These are phyloP conservation scores for Coracopsis vasa DNA, from an alignment of 2,113 vertebrate species.

Conservation along the genomic window DNA sequence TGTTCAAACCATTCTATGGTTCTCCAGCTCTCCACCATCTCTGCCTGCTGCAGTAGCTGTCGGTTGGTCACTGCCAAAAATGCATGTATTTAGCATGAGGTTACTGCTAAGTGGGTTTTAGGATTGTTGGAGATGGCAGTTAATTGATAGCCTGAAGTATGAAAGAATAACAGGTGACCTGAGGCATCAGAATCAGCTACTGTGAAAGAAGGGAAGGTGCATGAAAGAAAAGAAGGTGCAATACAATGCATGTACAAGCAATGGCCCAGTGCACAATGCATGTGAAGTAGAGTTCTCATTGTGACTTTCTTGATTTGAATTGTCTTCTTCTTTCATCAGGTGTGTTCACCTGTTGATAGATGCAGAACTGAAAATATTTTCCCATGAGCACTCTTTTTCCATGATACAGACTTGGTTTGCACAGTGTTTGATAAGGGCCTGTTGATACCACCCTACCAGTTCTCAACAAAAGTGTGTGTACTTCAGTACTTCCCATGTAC, in stretches of 20 bases:
- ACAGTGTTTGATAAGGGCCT: background rate
- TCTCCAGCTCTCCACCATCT: background rate
- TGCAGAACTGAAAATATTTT: background rate
- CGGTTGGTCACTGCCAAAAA: background rate
- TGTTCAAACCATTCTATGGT: background rate
- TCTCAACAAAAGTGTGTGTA: background rate
- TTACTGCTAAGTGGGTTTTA: background rate
- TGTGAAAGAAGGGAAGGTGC: background rate
- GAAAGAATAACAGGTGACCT: background rate
- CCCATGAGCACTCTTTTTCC: background rate
- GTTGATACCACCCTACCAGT: background rate
- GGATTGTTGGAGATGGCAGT: background rate
- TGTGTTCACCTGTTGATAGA: background rate
- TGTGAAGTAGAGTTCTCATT: rapidly evolving
- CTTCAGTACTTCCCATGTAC: too few species aligned
- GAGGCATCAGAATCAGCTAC: background rate
- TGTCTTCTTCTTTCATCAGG: background rate
- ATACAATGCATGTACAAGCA: background rate
- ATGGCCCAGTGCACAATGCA: background rate
- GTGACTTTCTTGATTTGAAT: background rate
- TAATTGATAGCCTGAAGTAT: background rate
- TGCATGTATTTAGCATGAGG: background rate
- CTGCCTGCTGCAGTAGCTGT: background rate
- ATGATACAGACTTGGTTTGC: background rate
- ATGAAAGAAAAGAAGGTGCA: background rate